Evolutionary conservation across 2,797 vertebrate genomes (phyloP).

Genomic region (Peromyscus nudipes): DNA sequence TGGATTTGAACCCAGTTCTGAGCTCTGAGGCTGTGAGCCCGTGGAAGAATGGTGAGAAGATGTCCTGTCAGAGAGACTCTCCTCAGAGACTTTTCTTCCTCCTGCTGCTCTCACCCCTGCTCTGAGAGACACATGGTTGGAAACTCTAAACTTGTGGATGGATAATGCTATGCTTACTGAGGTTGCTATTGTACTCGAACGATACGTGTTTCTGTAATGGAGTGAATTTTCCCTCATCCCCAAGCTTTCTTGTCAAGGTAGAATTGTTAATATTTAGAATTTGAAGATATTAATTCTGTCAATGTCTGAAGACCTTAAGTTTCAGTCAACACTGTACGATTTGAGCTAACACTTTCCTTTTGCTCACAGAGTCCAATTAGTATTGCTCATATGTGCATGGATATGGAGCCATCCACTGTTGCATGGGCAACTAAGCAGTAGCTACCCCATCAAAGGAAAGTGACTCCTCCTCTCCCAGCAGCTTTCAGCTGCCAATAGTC

Average conservation of each 20-base stretch:
- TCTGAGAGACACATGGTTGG: neutral
- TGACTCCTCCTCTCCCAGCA: neutral
- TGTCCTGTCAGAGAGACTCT: neutral
- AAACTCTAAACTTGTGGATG: neutral
- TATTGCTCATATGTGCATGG: neutral
- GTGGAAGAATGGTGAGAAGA: neutral
- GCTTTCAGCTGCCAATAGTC: neutral
- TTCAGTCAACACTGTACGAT: neutral
- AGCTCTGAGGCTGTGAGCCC: neutral
- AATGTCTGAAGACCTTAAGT: neutral
- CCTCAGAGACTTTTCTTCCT: neutral
- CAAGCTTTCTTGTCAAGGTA: neutral
- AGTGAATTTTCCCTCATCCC: neutral
- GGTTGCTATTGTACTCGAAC: neutral
- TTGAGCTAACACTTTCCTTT: neutral
- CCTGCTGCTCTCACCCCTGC: neutral
- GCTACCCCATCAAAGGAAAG: neutral
- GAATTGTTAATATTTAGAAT: constrained; percentile 35
- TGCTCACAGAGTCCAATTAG: neutral
- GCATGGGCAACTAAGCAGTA: neutral
- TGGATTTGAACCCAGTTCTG: neutral
- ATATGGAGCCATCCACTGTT: neutral
- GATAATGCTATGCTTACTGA: neutral
- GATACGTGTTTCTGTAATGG: neutral
- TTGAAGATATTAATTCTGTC: neutral